Base-by-base conservation (phyloP, 2,888 invertebrate genomes). In the Abrostola tripartita region DNA sequence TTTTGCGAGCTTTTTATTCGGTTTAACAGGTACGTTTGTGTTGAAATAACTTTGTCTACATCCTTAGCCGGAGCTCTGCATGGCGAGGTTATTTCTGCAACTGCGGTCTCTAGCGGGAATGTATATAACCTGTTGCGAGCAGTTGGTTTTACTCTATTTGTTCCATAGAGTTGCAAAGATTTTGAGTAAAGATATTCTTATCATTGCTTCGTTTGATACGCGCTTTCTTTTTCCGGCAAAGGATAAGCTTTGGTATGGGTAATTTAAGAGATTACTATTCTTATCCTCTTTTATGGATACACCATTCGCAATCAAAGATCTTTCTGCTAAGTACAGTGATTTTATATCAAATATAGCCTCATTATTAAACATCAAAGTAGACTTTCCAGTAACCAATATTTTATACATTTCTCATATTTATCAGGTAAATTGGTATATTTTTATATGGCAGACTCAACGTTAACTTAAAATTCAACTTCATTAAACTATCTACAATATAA, bases 121-220 rank as follows among this genome's bases (percentile, higher is more conserved):
- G 52, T 57, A 49, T 56, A 58, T 65, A 62, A 78, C 76, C 73
- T 78, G 77, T 72, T 72, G 74, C 74, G 10, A 61, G 52, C 36
- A 54, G 12, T 61, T 60, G 9, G 40, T 68, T 65, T 35, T 11
- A n/a, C 40, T 11, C 12, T 24, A 42, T 73, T 68, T 62, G 38
- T 66, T 65, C 40, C 60, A 38, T 37, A 53, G 47, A 47, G 38
- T 11, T 52, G 49, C 42, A 47, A 52, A 67, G 56, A 68, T 54
- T 14, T 49, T 38, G 37, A n/a, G 50, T 36, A 24, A 36, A 50
- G 24, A 53, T 38, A 14, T 38, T 49, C 24, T 56, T 47, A 47
- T 47, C 44, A 14, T 24, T 9, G 6, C 9, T 14, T 8, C 44
- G 44, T 47, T 9, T 47, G 44, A 47, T 47, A 47, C 44, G 44